Evolutionary conservation across 2,888 invertebrate species (phyloP), one percentile per base, ranked within the genome.

Genomic region (Limenitis camilla): DNA sequence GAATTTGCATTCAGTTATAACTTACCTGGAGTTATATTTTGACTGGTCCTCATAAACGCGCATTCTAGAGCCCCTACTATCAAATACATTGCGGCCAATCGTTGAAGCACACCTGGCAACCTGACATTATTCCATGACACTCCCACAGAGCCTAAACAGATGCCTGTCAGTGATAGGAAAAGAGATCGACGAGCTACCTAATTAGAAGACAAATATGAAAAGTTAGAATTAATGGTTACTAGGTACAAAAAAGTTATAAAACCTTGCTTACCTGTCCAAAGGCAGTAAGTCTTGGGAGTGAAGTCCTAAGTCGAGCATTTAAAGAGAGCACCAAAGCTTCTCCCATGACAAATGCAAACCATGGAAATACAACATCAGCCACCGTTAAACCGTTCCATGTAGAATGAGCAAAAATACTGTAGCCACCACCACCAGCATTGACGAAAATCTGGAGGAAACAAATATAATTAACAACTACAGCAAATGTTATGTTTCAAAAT

Each of bases 271-370:
- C 87, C 80, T 87, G 88, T n/a, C 70, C 65, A 5, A 88, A 63
- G 0, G 87, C 88, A 0, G 71, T 69, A 27, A 77, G 68, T 51
- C 92, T 86, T 0, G 92, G 90, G 62, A 90, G 79, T 0, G 91
- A 90, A 28, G 91, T 89, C 60, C 93, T 84, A 1, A 94, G 83
- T 48, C 93, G 88, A 0, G 91, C 91, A 60, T 92, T 90, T 28
- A 95, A 87, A 0, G 95, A 93, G 53, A 95, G 88, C 1, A 92
- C 91, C 57, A 95, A 81, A 0, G 94, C 91, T 54, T 94, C 89
- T 0, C 96, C 96, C 95, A 95, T 95, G n/a, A 95, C 90, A 91
- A 94, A 96, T 29, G 94, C 91, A 75, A 96, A 96, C 95, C 95
- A 95, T 0, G 96, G 96, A 76, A 96, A 94, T 43, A 96, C 93